Evolutionary conservation across 2,113 vertebrate species (phyloP), one percentile per base, ranked within the genome.

Genomic region (Tor tambroides): DNA sequence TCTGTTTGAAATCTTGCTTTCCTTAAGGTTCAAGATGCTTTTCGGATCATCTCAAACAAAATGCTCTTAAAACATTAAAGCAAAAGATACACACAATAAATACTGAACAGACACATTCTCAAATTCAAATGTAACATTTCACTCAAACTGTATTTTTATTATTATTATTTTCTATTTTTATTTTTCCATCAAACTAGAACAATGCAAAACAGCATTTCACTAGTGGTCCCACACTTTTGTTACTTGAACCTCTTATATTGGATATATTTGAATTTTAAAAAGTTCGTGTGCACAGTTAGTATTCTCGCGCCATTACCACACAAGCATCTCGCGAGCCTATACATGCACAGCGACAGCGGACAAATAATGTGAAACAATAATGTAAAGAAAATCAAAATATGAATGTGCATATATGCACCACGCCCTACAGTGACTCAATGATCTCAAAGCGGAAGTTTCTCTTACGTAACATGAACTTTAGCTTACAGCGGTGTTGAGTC

Each of bases 381-480:
- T 5, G 6, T 65, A 17, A 46, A 15, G n/a, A 65, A 9, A 15
- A 32, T 43, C 7, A 14, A 15, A 32, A 9, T 46, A 35, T 86
- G 5, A 35, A 69, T 21, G 32, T 61, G 80, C 61, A 74, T 63
- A 74, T 63, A 32, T 72, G 85, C 74, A 79, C 77, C 76, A 89
- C 88, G 85, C 88, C 82, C 85, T 83, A 28, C 87, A 89, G 84
- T 79, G 91, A 91, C 90, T 92, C 92, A 89, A 91, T 51, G 17
- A 71, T 88, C 87, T 91, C 90, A 93, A 94, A 95, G 92, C 93
- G 94, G 95, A 96, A 96, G 95, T 95, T 94, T 84, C 85, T 91
- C 91, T 95, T 95, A 95, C 92, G 93, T 94, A 95, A 96, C 91
- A 89, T 89, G 77, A 87, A 87, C 85, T 88, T 90, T 82, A 90